phyloP scores from a whole-genome alignment of 2,888 invertebrate species.

The Patella ulyssiponensis region DNA sequence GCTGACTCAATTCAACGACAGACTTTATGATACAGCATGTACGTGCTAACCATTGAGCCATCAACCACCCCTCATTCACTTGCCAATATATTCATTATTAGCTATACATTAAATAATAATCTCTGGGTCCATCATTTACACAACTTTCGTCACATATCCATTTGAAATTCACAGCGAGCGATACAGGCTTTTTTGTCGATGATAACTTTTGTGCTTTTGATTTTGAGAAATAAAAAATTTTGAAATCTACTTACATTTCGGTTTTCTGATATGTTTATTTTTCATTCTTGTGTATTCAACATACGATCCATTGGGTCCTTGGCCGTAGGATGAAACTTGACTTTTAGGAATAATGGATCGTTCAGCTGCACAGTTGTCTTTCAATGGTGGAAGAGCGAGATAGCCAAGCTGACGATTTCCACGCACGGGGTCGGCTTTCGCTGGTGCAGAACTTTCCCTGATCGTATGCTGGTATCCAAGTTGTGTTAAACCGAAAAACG shows the following conservation, averaged over 20 bases:
- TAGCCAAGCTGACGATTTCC: slow-evolving; percentile 58
- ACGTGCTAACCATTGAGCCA: too few species aligned
- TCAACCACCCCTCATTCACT: too few species aligned
- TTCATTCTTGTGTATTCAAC: slow-evolving; percentile 65
- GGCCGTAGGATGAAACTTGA: slow-evolving; percentile 63
- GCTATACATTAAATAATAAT: too few species aligned
- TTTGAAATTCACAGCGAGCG: too few species aligned
- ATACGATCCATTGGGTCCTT: slow-evolving; percentile 63
- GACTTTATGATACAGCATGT: too few species aligned
- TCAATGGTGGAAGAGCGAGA: slow-evolving; percentile 62
- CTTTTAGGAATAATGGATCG: slow-evolving; percentile 64
- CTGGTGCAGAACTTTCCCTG: slow-evolving; percentile 58
- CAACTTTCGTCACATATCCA: too few species aligned
- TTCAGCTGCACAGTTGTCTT: slow-evolving; percentile 50
- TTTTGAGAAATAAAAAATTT: too few species aligned
- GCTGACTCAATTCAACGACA: too few species aligned
- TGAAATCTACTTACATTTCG: slow-evolving; percentile 51
- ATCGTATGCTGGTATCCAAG: slow-evolving; percentile 69
- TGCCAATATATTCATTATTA: too few species aligned
- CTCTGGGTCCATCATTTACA: too few species aligned
- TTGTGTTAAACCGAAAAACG: slow-evolving; percentile 69
- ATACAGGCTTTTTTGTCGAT: too few species aligned
- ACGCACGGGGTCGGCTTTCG: slow-evolving; percentile 53
- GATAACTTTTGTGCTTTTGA: too few species aligned
- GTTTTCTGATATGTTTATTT: slow-evolving; percentile 64